Conservation (phyloP, 1,140 invertebrate genomes). For the Formica exsecta region DNA sequence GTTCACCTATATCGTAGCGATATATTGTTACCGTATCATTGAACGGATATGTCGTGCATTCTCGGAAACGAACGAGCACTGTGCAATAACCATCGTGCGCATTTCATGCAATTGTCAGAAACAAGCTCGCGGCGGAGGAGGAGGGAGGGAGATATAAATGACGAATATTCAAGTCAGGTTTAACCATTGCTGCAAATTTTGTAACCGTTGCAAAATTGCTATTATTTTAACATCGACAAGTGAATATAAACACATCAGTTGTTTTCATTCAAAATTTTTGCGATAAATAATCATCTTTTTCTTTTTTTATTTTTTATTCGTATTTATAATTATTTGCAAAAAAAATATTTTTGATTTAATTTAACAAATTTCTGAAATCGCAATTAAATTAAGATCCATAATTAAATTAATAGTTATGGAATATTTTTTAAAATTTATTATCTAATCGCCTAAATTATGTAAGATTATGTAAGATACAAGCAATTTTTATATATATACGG, state of each 20-base stretch:
- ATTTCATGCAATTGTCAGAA: neutral
- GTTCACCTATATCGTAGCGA: neutral
- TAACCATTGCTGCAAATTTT: neutral
- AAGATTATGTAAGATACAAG: neutral
- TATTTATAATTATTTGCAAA: neutral
- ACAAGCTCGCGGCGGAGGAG: neutral
- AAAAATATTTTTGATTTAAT: neutral
- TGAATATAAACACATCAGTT: neutral
- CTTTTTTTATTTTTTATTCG: slow-evolving; percentile 9
- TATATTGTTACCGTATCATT: neutral
- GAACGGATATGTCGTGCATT: neutral
- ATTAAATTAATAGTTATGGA: neutral
- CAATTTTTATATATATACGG: neutral
- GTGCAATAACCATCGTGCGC: neutral
- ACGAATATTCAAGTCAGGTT: neutral
- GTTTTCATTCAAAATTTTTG: neutral
- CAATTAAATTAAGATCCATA: neutral
- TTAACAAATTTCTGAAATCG: neutral
- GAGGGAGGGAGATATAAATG: neutral
- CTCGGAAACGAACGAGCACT: neutral
- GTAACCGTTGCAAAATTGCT: neutral
- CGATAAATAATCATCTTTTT: neutral
- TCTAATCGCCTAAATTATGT: neutral
- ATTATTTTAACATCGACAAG: neutral
- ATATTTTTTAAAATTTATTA: neutral